Evolutionary conservation across 2,797 vertebrate species (phyloP).

Genomic region (Lacerta viridis): DNA sequence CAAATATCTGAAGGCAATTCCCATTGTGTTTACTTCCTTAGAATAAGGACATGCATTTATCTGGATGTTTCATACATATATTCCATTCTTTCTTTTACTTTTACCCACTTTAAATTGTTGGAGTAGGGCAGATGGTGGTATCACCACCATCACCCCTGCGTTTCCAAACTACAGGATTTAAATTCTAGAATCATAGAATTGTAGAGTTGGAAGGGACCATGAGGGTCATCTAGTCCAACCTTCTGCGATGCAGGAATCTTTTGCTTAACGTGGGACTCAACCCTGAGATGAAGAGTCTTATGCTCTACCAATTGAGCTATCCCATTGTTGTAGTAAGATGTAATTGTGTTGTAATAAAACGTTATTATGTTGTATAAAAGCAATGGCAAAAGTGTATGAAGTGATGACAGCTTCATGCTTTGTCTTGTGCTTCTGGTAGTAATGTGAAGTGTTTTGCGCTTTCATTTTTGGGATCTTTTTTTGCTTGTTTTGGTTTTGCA

Average conservation of each 20-base stretch:
- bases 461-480: conserved; percentile 27
- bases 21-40: too few relatives aligned
- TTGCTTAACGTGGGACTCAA: too few relatives aligned
- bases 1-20: background rate
- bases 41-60: background rate
- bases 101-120: background rate
- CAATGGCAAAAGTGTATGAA: background rate
- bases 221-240: too few relatives aligned
- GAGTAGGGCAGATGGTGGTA: background rate
- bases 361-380: background rate
- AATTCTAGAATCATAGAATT: too few relatives aligned
- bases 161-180: background rate
- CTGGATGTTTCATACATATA: background rate
- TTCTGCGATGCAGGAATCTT: too few relatives aligned
- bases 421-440: background rate
- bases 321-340: too few relatives aligned
- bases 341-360: too few relatives aligned
- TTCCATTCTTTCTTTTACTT: background rate
- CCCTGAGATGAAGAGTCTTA: too few relatives aligned
- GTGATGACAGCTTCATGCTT: background rate
- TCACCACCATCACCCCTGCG: background rate
- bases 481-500: conserved; percentile 70
- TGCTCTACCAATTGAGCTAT: too few relatives aligned
- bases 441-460: background rate
- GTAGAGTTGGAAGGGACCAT: too few relatives aligned